phyloP scores from a whole-genome alignment of 2,797 vertebrate genomes.

The Liasis olivaceus region DNA sequence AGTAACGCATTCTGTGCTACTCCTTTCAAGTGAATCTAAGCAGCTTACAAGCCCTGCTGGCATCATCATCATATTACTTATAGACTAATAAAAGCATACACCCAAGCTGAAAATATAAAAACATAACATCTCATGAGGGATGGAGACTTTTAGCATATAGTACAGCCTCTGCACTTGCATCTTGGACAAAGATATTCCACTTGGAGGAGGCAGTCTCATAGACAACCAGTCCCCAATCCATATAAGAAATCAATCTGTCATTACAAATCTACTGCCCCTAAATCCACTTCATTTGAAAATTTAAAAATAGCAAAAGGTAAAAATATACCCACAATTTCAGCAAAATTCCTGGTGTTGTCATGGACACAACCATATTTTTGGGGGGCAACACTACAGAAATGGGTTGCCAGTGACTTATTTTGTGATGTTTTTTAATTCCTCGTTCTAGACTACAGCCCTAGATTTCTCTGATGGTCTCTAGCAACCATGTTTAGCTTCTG shows the following conservation, averaged over 20 bases:
- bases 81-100: not conserved
- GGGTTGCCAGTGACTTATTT: not conserved
- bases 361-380: not conserved
- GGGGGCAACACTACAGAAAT: not conserved
- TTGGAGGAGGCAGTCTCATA: not conserved
- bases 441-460: not conserved
- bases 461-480: not conserved
- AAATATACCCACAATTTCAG: not conserved
- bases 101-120: not conserved
- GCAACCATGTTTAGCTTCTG: not conserved
- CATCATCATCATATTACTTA: not conserved
- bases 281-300: not conserved
- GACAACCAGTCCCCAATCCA: not conserved
- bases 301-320: not conserved
- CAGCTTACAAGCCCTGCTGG: not conserved
- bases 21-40: not conserved
- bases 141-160: not conserved
- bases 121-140: not conserved
- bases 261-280: not conserved
- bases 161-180: not conserved
- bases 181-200: not conserved
- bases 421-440: not conserved
- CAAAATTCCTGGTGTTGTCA: not conserved
- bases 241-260: not conserved
- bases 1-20: not conserved